phyloP scores from a whole-genome alignment of 2,888 invertebrate genomes.

The Ectobius pallidus region DNA sequence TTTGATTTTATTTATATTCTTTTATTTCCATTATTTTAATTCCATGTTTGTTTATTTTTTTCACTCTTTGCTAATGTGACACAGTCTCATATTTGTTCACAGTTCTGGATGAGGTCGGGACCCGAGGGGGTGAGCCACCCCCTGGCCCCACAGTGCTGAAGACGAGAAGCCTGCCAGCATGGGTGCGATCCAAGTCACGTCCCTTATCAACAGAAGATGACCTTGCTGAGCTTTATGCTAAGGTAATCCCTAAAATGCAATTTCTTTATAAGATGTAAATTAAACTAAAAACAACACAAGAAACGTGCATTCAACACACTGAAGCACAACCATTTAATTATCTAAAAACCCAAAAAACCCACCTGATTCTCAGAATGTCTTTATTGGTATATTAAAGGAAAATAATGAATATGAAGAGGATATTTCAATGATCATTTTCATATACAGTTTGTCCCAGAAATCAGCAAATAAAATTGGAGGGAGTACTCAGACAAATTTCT shows the following conservation, averaged over 20 bases:
- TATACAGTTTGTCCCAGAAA: too few species aligned
- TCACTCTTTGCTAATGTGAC: constrained; percentile 35
- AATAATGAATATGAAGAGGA: too few species aligned
- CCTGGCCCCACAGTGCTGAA: constrained; percentile 58
- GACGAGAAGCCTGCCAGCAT: constrained; percentile 74
- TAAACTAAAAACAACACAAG: too few species aligned
- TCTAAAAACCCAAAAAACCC: too few species aligned
- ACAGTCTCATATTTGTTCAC: constrained; percentile 44
- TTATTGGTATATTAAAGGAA: too few species aligned
- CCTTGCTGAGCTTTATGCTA: constrained; percentile 71
- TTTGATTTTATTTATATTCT: constrained; percentile 10
- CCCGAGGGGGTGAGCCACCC: constrained; percentile 53
- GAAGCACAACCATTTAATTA: too few species aligned
- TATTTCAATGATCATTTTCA: too few species aligned
- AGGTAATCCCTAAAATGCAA: constrained; percentile 56
- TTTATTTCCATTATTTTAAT: neutral
- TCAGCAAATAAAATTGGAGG: too few species aligned
- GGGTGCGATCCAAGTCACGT: constrained; percentile 71
- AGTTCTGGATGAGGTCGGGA: constrained; percentile 68
- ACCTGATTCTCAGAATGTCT: too few species aligned
- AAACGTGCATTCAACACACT: too few species aligned
- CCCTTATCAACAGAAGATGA: constrained; percentile 73
- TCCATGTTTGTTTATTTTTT: constrained; percentile 33
- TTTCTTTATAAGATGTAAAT: too few species aligned
- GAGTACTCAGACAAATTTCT: too few species aligned